A percentile compares a stretch with the other conserved stretches of the same genome.
phyloP scores from a whole-genome alignment of 2,888 invertebrate species.

The Ernsta delagoae region DNA sequence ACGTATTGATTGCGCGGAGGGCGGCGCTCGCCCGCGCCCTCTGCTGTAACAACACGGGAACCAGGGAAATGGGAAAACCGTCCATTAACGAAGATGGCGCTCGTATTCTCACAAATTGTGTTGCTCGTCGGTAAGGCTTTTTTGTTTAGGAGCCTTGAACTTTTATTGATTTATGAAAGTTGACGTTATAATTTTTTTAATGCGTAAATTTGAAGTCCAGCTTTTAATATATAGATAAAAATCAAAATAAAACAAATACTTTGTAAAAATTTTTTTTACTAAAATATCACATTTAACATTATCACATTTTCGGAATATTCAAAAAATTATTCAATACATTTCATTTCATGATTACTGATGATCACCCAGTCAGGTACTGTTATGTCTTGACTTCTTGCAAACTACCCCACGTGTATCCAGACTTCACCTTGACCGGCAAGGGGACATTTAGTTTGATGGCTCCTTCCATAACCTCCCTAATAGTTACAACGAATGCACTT shows the following conservation, averaged over 20 bases:
- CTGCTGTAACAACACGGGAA: constrained; percentile 47
- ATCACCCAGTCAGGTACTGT: constrained; percentile 19
- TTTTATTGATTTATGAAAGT: not conserved
- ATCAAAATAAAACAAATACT: not conserved
- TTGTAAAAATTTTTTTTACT: not conserved
- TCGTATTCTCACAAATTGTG: constrained; percentile 31
- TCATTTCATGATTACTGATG: not conserved
- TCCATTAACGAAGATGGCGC: constrained; percentile 68
- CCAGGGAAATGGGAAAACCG: constrained; percentile 60
- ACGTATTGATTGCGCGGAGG: constrained; percentile 75
- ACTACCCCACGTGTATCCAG: constrained; percentile 92
- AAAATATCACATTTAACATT: constrained; percentile 34
- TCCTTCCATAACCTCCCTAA: constrained; percentile 93
- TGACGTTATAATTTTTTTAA: not conserved
- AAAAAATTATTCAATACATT: not conserved
- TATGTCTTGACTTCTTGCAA: constrained; percentile 58
- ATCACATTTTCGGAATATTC: constrained; percentile 37
- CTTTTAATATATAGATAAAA: not conserved
- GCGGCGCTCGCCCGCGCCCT: constrained; percentile 62
- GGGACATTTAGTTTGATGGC: constrained; percentile 89
- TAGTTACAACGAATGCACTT: constrained; percentile 83
- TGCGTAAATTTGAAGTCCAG: too few species aligned
- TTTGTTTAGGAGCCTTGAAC: not conserved
- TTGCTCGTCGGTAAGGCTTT: too few species aligned
- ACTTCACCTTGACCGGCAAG: constrained; percentile 94